Evolutionary conservation across 1,140 invertebrate genomes (phyloP).

Genomic region (Hesperophylax magnus): DNA sequence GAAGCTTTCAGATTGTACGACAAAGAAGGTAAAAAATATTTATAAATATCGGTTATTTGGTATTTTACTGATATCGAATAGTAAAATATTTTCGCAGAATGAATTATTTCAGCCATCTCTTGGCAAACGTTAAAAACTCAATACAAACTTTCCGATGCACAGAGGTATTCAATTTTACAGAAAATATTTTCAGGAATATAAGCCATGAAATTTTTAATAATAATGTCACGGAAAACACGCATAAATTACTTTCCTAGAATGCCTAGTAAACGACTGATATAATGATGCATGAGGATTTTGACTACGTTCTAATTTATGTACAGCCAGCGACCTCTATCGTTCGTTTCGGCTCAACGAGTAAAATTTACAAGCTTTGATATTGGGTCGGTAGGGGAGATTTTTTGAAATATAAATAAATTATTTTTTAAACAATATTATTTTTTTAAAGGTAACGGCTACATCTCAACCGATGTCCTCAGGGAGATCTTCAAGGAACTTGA

Average conservation of each 20-base stretch:
- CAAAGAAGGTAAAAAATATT: conserved; percentile 70
- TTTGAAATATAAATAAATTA: not conserved
- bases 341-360: not conserved
- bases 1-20: conserved; percentile 89
- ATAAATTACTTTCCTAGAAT: no score
- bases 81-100: not conserved
- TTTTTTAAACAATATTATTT: no score
- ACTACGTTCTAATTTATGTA: not conserved
- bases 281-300: no score
- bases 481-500: conserved; percentile 85
- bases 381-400: not conserved
- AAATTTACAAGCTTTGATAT: not conserved
- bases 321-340: not conserved
- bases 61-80: not conserved
- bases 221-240: no score
- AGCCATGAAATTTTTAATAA: no score
- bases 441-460: conserved; percentile 78
- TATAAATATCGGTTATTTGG: not conserved
- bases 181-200: no score
- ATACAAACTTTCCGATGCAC: no score
- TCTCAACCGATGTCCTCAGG: conserved; percentile 80
- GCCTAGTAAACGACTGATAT: no score
- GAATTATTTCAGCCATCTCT: not conserved
- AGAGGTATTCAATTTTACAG: no score
- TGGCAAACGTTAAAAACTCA: no score